Evolutionary conservation across 2,888 invertebrate genomes (phyloP).

Genomic region (Torymus tubicola): DNA sequence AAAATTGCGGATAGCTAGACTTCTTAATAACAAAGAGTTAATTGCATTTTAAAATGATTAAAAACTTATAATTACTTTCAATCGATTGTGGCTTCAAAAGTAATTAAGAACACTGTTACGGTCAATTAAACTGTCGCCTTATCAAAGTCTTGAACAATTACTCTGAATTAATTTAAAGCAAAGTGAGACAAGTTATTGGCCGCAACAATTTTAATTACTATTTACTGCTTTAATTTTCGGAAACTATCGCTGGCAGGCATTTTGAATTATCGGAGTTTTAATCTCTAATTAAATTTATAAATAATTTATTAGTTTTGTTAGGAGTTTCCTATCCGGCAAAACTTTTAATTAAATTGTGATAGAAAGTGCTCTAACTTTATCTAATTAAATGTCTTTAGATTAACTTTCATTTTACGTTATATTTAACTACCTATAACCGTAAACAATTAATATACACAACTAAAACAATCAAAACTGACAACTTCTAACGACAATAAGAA

Average conservation of each 20-base stretch:
- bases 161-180: background rate
- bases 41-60: constrained; percentile 2
- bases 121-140: constrained; percentile 23
- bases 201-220: background rate
- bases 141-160: constrained; percentile 10
- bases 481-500: too few species aligned
- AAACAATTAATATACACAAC: too few species aligned
- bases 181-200: background rate
- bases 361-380: background rate
- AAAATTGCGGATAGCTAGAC: background rate
- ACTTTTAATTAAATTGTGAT: too few species aligned
- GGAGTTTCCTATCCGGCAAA: too few species aligned
- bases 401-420: too few species aligned
- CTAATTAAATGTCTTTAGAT: too few species aligned
- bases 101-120: constrained; percentile 24
- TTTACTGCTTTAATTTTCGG: background rate
- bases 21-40: background rate
- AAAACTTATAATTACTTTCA: constrained; percentile 15
- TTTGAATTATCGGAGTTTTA: too few species aligned
- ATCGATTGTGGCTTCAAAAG: constrained; percentile 20
- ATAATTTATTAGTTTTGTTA: too few species aligned
- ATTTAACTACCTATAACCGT: too few species aligned
- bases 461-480: too few species aligned
- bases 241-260: too few species aligned
- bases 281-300: too few species aligned